Base-by-base conservation (phyloP, 2,797 vertebrate genomes). In the Bradypodion ventrale region DNA sequence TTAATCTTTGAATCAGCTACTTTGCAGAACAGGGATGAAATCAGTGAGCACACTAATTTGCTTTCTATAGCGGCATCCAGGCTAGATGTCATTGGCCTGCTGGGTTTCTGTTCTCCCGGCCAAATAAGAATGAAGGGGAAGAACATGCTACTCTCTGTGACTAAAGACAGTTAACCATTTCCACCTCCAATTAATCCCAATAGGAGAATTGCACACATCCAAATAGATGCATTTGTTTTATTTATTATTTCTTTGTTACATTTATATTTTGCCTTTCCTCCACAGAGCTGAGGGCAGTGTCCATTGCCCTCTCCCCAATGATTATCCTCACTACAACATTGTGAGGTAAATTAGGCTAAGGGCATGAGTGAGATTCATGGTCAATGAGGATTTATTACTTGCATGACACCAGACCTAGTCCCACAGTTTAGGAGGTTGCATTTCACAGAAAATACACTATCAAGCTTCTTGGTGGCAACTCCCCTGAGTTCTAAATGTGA, bases 21-120 rank as follows among this genome's bases (percentile, higher is more conserved):
- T 35, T 66, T 62, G 82, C 6, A 80, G 85, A 86, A 90, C 87
- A 72, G 90, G 88, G 83, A 49, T 0, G 7, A 76, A 76, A 35
- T 70, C 3, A 8, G 9, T 1, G 0, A 82, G 78, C 77, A 84
- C 56, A 70, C 87, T 92, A 88, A 91, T 86, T 76, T 92, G 86
- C 88, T 88, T 84, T 92, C 89, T 88, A 87, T 35, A 89, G 84
- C 86, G 85, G 76, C 89, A 88, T 91, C 88, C 0, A 1, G 0
- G 25, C 92, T 91, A 93, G 92, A 93, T 93, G 94, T 93, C 85
- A 87, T 25, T 75, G 63, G 76, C 90, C 86, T 16, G 75, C 62
- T 87, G 89, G 89, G 78, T 66, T 16, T 80, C 79, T 42, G 23
- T n/a, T 81, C 60, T 56, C 72, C 79, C 1, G 0, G 80, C 78